These are phyloP conservation scores for Hirtodrosophila duncani DNA, from an alignment of 2,888 invertebrate species.

Conservation along the genomic window DNA sequence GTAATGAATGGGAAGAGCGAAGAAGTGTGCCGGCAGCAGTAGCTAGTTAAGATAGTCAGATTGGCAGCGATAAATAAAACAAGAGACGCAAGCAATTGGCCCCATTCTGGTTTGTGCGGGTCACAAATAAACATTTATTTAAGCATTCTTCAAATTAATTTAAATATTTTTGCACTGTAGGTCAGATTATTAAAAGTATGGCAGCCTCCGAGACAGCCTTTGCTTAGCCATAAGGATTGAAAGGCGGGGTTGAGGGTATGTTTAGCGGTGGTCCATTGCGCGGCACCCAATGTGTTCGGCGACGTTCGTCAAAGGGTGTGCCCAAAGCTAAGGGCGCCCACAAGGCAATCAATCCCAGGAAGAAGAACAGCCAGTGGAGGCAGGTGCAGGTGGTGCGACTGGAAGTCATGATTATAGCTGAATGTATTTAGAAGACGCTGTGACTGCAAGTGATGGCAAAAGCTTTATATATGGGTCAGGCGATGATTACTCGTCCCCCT, in stretches of 20 bases:
- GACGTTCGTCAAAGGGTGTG: conserved; percentile 39
- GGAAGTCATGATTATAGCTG: conserved; percentile 33
- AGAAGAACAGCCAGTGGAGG: conserved; percentile 20
- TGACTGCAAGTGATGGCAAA: no score
- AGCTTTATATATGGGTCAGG: conserved; percentile 26
- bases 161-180: conserved; percentile 25
- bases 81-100: no score
- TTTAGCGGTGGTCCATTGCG: neutral
- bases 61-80: no score
- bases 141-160: conserved; percentile 45
- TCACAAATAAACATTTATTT: conserved; percentile 35
- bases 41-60: conserved; percentile 25
- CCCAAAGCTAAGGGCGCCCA: conserved; percentile 17
- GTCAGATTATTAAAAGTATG: neutral
- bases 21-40: conserved; percentile 10
- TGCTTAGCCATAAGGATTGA: conserved; percentile 48
- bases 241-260: conserved; percentile 49
- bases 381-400: conserved; percentile 30
- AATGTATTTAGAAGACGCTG: no score
- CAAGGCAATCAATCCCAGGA: conserved; percentile 17
- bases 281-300: conserved; percentile 14
- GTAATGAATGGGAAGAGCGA: conserved; percentile 2
- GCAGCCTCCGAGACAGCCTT: no score
- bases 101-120: conserved; percentile 14
- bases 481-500: conserved; percentile 22